Evolutionary conservation across 2,113 vertebrate genomes (phyloP).

Genomic region (Tursiops truncatus): DNA sequence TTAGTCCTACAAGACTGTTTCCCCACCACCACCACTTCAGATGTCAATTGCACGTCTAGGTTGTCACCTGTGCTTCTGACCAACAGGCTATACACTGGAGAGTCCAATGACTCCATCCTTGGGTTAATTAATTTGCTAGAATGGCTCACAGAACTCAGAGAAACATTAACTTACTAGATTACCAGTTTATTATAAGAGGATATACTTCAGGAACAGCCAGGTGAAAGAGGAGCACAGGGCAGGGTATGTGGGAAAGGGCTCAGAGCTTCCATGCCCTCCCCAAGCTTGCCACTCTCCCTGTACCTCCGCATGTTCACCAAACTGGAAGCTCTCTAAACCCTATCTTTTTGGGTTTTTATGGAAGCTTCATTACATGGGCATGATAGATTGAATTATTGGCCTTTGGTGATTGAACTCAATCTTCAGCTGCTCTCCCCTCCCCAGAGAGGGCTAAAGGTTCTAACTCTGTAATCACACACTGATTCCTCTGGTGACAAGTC

Average conservation of each 20-base stretch:
- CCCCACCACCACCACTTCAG: not conserved
- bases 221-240: not conserved
- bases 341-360: not conserved
- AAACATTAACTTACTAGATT: not conserved
- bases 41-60: not conserved
- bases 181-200: not conserved
- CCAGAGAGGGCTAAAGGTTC: not conserved
- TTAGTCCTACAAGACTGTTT: not conserved
- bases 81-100: not conserved
- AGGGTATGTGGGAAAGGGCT: not conserved
- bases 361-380: not conserved
- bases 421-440: not conserved
- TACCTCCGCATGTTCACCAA: not conserved
- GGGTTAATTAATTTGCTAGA: not conserved
- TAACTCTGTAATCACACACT: not conserved
- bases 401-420: not conserved
- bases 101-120: not conserved
- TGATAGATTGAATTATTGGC: not conserved
- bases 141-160: not conserved
- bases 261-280: not conserved
- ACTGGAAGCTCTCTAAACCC: not conserved
- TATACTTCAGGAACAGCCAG: not conserved
- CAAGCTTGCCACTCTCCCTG: not conserved
- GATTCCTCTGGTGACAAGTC: not conserved
- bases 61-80: not conserved